These are phyloP conservation scores for Drosophila lacteicornis DNA, from an alignment of 1,140 invertebrate species.

Conservation along the genomic window DNA sequence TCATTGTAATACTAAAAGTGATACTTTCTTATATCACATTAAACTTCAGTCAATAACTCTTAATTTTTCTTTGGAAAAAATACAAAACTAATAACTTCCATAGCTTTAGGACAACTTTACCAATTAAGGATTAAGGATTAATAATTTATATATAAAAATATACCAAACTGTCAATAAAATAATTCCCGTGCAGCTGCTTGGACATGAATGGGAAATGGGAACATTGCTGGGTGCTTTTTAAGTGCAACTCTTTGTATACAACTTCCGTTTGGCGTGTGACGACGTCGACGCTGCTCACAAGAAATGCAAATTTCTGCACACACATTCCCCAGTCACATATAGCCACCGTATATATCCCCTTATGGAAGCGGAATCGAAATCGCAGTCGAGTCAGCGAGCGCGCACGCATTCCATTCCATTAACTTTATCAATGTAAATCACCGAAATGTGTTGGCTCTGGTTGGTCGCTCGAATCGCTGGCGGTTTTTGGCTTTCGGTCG, in stretches of 20 bases:
- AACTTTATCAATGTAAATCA: slow-evolving; percentile 82
- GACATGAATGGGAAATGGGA: slow-evolving; percentile 64
- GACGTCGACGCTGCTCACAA: slow-evolving; percentile 41
- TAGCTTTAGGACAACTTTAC: background rate
- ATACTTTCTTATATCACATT: background rate
- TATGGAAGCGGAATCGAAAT: slow-evolving; percentile 49
- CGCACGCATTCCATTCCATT: slow-evolving; percentile 81
- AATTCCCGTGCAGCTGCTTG: slow-evolving; percentile 16
- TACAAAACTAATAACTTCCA: background rate
- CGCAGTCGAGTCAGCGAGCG: slow-evolving; percentile 61
- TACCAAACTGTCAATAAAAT: background rate
- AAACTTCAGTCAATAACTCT: background rate
- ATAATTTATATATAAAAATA: too few relatives aligned
- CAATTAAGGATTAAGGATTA: background rate
- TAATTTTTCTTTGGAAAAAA: too few relatives aligned
- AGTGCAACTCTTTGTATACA: slow-evolving; percentile 84
- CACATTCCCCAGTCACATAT: slow-evolving; percentile 1
- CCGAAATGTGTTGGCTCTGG: slow-evolving; percentile 73
- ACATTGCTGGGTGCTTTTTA: slow-evolving; percentile 69
- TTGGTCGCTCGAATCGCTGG: slow-evolving; percentile 26
- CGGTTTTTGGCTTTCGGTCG: slow-evolving; percentile 31
- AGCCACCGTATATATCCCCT: slow-evolving; percentile 22
- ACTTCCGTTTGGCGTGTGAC: slow-evolving; percentile 82
- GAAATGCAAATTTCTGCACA: slow-evolving; percentile 80
- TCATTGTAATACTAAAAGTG: background rate